Evolutionary conservation across 2,888 invertebrate species (phyloP), one percentile per base, ranked within the genome.

Genomic region (Ephialtes manifestator): DNA sequence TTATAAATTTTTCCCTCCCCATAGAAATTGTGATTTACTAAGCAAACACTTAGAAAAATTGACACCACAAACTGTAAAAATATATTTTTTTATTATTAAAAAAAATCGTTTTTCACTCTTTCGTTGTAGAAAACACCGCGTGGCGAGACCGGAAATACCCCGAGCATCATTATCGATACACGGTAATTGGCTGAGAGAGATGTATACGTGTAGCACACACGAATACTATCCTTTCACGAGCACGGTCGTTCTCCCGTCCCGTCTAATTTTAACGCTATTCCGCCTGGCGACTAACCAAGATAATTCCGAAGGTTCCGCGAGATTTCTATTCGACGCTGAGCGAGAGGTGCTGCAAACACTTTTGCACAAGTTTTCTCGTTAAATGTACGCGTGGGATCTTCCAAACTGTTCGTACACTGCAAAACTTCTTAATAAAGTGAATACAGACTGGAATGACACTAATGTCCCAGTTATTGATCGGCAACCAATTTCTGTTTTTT

Each of bases 201-300:
- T n/a, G 39, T 35, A 53, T 20, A 35, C 71, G 76, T 51, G 48
- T 55, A 55, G 43, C 53, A 15, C 13, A 43, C 58, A 58, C 43
- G 58, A 58, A 28, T 35, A 68, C 53, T 63, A 55, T 70, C 77
- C 75, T 43, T 75, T 71, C 75, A 71, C 79, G 77, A 78, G 68
- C 77, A 76, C 74, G 77, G 53, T 81, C 84, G 72, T 84, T 77
- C 76, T 67, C 87, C 84, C 76, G 79, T 74, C 79, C 84, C 72
- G 87, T 90, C 90, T 92, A 92, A 92, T 92, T 92, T 91, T 91
- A 92, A 90, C 88, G 84, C 87, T 86, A 86, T 89, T 88, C 88
- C 88, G 88, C 82, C 89, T 92, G 92, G 91, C 92, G 83, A 74
- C 74, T 74, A 87, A 92, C 91, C 91, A 91, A 91, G 87, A 76